Evolutionary conservation across 2,888 invertebrate genomes (phyloP).

Genomic region (Tetrapedia diversipes): DNA sequence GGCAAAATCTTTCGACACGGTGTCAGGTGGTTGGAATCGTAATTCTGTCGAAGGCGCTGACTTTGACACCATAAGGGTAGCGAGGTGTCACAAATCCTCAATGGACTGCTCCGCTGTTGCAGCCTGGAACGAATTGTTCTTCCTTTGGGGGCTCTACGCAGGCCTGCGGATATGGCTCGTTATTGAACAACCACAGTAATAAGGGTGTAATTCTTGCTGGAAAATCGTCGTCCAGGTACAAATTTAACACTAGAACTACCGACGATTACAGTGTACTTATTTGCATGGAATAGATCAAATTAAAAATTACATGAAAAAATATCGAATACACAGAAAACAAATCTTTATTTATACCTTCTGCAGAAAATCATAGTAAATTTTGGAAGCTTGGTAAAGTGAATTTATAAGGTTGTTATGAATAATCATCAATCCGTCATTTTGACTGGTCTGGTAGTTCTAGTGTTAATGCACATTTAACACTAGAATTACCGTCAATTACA

Average conservation of each 20-base stretch:
- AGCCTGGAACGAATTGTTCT: constrained; percentile 62
- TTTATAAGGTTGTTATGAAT: too few relatives aligned
- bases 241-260: constrained; percentile 28
- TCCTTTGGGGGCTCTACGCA: constrained; percentile 18
- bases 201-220: constrained; percentile 44
- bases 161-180: constrained; percentile 27
- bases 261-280: too few relatives aligned
- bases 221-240: background rate
- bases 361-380: too few relatives aligned
- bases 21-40: constrained; percentile 72
- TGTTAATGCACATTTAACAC: too few relatives aligned
- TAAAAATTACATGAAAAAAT: too few relatives aligned
- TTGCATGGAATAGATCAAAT: too few relatives aligned
- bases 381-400: too few relatives aligned
- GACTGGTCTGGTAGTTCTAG: too few relatives aligned
- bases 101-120: constrained; percentile 19
- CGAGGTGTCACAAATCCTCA: constrained; percentile 66
- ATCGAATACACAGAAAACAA: too few relatives aligned
- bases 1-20: constrained; percentile 71
- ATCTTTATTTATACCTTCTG: too few relatives aligned
- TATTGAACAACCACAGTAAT: constrained; percentile 37
- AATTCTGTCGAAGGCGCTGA: constrained; percentile 57
- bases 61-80: constrained; percentile 77
- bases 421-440: too few relatives aligned
- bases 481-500: too few relatives aligned